A percentile compares a stretch with the other conserved stretches of the same genome.
These are phyloP conservation scores for Passer domesticus DNA, from an alignment of 2,113 vertebrate species.

Conservation along the genomic window DNA sequence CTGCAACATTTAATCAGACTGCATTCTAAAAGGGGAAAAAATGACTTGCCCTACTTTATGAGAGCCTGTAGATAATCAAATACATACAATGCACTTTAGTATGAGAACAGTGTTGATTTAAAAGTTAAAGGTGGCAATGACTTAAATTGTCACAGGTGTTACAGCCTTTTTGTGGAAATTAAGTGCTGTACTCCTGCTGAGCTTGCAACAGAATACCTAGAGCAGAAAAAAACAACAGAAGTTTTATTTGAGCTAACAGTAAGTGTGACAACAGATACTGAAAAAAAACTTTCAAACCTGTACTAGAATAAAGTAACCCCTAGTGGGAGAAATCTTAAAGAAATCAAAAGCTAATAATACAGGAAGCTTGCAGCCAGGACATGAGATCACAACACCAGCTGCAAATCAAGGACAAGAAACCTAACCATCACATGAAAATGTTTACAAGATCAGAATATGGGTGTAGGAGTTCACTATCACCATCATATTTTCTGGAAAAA, in stretches of 20 bases:
- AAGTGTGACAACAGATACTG: background rate
- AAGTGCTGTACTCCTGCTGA: background rate
- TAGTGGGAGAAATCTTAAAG: background rate
- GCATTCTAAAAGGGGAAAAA: background rate
- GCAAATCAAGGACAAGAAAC: background rate
- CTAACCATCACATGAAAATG: background rate
- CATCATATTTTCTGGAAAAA: too few species aligned
- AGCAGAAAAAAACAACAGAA: background rate
- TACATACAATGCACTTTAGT: background rate
- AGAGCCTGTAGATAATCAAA: background rate
- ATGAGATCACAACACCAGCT: background rate
- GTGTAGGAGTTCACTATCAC: background rate
- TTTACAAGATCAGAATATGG: background rate
- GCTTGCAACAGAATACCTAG: background rate
- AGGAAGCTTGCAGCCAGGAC: background rate
- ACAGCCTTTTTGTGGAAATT: background rate
- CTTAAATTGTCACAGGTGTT: background rate
- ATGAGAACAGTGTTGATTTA: background rate
- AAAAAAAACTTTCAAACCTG: background rate
- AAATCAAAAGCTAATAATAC: background rate
- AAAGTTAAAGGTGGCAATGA: background rate
- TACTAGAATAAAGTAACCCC: background rate
- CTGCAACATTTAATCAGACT: background rate
- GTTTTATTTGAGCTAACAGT: background rate
- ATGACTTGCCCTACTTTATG: background rate